Conservation (phyloP, 2,113 vertebrate species). For the Tringa solitaria region DNA sequence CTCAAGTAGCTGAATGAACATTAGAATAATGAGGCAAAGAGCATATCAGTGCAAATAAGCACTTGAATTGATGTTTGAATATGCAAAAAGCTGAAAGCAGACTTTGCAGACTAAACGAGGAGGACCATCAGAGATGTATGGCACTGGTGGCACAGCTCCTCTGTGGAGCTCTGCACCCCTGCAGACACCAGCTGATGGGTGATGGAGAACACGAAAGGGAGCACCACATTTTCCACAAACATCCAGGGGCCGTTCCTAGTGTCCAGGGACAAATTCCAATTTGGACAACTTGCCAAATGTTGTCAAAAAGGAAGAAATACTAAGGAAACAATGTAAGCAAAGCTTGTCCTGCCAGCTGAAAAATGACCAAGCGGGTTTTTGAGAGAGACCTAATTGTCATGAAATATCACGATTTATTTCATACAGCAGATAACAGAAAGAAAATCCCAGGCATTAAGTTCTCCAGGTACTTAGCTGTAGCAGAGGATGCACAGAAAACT, state of each 20-base stretch:
- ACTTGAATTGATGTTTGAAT: neutral
- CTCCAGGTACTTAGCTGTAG: neutral
- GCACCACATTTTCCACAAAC: neutral
- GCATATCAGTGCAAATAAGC: neutral
- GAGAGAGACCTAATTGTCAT: neutral
- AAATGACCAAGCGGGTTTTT: neutral
- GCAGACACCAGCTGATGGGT: neutral
- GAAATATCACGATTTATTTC: neutral
- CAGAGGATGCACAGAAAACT: neutral
- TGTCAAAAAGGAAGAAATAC: neutral
- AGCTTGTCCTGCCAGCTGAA: neutral
- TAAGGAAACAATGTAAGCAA: neutral
- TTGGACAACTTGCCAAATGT: neutral
- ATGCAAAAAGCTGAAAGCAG: neutral
- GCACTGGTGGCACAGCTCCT: neutral
- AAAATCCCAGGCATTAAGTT: neutral
- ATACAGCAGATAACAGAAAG: neutral
- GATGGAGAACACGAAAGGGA: neutral
- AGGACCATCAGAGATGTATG: neutral
- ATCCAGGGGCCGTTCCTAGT: neutral
- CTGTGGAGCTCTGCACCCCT: fast-evolving
- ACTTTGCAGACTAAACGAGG: neutral
- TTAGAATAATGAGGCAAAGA: neutral
- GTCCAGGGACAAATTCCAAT: neutral
- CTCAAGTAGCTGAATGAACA: neutral